A percentile compares a stretch with the other conserved stretches of the same genome.
Conservation (phyloP, 2,888 invertebrate species). For the Ptilodon capucinus region DNA sequence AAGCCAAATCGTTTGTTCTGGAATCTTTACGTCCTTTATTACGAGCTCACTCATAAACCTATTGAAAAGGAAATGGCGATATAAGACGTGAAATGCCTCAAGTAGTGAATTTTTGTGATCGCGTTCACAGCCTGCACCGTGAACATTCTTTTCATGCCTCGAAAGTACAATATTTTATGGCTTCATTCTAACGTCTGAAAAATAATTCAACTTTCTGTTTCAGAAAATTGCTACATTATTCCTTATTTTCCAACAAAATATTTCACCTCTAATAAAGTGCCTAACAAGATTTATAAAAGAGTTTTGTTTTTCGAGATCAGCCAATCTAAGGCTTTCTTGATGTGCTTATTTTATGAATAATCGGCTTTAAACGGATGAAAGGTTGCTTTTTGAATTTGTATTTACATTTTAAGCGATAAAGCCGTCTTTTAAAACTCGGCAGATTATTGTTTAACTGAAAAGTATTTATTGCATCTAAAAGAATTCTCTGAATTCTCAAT, state of each 20-base stretch:
- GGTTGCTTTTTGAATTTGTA: too few species aligned
- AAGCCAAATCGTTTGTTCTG: too few species aligned
- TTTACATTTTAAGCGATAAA: too few species aligned
- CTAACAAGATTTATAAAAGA: constrained; percentile 19
- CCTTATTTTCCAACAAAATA: constrained; percentile 13
- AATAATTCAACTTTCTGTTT: constrained; percentile 32
- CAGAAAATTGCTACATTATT: constrained; percentile 18
- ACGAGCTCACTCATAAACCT: constrained; percentile 1
- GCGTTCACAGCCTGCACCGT: constrained; percentile 32
- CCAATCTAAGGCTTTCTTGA: constrained; percentile 29
- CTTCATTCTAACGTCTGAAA: constrained; percentile 36
- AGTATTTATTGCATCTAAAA: constrained; percentile 3
- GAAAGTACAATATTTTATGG: constrained; percentile 33
- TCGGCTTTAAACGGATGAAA: constrained; percentile 33
- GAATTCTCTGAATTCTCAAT: constrained; percentile 22
- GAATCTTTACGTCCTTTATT: too few species aligned
- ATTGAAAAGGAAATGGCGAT: constrained; percentile 7
- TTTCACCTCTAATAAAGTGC: constrained; percentile 10
- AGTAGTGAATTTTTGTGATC: constrained; percentile 29
- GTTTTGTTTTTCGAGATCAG: constrained; percentile 22
- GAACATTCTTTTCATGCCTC: constrained; percentile 40
- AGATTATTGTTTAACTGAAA: background rate
- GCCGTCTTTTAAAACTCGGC: background rate
- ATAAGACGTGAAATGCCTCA: constrained; percentile 11
- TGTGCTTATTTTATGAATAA: constrained; percentile 30